phyloP scores from a whole-genome alignment of 2,797 vertebrate species.

The Leucoraja ocellata region DNA sequence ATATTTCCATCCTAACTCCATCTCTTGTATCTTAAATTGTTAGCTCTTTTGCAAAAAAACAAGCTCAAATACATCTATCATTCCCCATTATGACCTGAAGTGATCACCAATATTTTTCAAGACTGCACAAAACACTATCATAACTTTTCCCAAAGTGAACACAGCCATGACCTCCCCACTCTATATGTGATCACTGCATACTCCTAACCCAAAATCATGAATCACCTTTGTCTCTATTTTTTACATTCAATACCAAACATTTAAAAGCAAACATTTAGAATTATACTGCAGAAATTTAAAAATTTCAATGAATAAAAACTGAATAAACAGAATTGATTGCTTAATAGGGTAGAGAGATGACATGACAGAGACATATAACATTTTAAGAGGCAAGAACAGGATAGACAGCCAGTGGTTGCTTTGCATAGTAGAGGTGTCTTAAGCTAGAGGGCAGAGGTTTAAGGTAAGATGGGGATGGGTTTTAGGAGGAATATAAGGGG shows the following conservation, averaged over 20 bases:
- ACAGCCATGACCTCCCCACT: background rate
- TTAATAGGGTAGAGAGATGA: too few relatives aligned
- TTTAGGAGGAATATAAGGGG: too few relatives aligned
- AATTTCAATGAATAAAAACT: background rate
- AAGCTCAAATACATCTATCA: background rate
- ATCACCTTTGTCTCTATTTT: background rate
- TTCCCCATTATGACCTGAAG: background rate
- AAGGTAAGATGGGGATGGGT: too few relatives aligned
- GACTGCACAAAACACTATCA: background rate
- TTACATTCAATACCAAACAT: background rate
- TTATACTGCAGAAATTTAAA: background rate
- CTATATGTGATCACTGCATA: background rate
- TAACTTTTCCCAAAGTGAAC: constrained; percentile 13
- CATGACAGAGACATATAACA: too few relatives aligned
- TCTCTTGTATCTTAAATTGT: background rate
- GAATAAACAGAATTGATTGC: background rate
- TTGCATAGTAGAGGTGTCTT: too few relatives aligned
- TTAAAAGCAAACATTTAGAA: background rate
- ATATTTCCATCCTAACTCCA: background rate
- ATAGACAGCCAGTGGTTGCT: too few relatives aligned
- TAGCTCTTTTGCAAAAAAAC: background rate
- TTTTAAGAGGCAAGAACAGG: too few relatives aligned
- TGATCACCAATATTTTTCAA: background rate
- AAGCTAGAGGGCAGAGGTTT: too few relatives aligned
- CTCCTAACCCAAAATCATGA: background rate